Conservation (phyloP, 1,140 invertebrate genomes). For the Oryctes rhinoceros region DNA sequence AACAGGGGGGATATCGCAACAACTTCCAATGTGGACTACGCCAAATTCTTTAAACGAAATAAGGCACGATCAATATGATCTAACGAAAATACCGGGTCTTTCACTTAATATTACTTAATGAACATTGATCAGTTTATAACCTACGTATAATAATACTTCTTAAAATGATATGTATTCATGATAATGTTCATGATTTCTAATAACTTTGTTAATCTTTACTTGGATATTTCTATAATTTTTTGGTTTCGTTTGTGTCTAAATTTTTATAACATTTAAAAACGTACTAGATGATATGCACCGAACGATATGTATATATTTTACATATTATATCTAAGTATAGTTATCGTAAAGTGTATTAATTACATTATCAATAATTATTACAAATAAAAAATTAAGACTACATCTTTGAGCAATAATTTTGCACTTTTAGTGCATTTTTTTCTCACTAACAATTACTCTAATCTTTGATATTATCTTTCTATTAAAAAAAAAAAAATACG, state of each 20-base stretch:
- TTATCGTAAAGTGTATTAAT: neutral
- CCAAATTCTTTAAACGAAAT: constrained; percentile 51
- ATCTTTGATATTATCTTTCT: neutral
- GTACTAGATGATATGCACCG: neutral
- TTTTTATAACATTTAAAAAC: neutral
- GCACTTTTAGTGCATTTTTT: constrained; percentile 3
- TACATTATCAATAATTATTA: neutral
- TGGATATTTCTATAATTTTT: neutral
- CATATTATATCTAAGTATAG: neutral
- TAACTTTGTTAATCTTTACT: constrained; percentile 4
- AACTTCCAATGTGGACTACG: constrained; percentile 56
- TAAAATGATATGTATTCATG: neutral
- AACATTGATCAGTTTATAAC: neutral
- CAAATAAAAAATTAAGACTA: constrained; percentile 6
- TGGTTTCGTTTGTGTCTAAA: neutral
- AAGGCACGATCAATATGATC: constrained; percentile 60
- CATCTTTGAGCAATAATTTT: constrained; percentile 1
- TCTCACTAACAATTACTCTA: constrained; percentile 9
- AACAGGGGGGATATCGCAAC: constrained; percentile 33
- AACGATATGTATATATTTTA: constrained; percentile 19
- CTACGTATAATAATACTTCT: neutral
- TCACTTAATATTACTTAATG: constrained; percentile 15
- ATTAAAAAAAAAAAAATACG: too few relatives aligned
- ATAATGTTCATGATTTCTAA: neutral
- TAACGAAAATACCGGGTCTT: constrained; percentile 52